Evolutionary conservation across 2,113 vertebrate genomes (phyloP).

Genomic region (Dunckerocampus dactyliophorus): DNA sequence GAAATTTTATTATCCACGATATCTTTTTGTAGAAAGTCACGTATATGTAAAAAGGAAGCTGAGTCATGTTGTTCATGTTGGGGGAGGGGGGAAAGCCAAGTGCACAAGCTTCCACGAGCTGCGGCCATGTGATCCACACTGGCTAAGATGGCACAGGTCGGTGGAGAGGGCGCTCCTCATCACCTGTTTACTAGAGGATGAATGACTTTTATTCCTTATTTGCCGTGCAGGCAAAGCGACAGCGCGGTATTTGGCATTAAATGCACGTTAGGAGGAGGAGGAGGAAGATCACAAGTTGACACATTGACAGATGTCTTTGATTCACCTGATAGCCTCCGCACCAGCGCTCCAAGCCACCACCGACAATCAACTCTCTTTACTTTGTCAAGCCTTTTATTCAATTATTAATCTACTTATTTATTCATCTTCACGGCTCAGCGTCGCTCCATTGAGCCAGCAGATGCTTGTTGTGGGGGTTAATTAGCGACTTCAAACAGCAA

Average conservation of each 20-base stretch:
- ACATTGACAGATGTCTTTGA: constrained; percentile 60
- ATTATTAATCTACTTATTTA: constrained; percentile 66
- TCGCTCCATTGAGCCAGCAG: constrained; percentile 70
- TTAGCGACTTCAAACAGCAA: constrained; percentile 73
- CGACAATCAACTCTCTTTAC: constrained; percentile 8
- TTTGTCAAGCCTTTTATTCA: constrained; percentile 46
- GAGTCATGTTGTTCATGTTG: no score
- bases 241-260: not conserved
- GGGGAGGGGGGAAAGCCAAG: no score
- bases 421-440: constrained; percentile 63
- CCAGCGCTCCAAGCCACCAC: not conserved
- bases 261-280: constrained; percentile 15
- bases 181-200: constrained; percentile 14
- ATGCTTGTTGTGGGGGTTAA: constrained; percentile 69
- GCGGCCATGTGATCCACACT: no score
- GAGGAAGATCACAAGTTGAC: constrained; percentile 52
- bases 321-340: constrained; percentile 43
- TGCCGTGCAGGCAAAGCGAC: not conserved
- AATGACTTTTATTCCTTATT: constrained; percentile 15
- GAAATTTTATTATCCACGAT: no score
- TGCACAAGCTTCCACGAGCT: no score
- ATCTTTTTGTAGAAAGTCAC: no score
- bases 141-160: no score
- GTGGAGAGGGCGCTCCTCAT: constrained; percentile 1
- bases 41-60: no score